These are phyloP conservation scores for Flabesymbios commensalis DNA, from an alignment of 2,888 invertebrate species.

Conservation along the genomic window DNA sequence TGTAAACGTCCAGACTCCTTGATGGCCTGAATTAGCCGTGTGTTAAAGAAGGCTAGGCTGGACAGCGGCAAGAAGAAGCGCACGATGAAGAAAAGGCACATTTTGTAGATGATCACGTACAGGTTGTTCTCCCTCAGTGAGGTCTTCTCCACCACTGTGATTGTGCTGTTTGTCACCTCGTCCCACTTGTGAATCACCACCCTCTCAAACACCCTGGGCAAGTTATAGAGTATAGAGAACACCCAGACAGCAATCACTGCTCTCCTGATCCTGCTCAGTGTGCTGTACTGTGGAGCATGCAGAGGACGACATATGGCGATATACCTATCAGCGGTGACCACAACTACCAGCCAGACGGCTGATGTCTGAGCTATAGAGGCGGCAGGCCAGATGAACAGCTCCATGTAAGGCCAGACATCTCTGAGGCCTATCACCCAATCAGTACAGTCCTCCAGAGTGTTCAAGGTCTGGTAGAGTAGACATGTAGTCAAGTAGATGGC, in stretches of 20 bases:
- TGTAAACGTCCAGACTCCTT: conserved; percentile 6
- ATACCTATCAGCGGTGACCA: conserved; percentile 34
- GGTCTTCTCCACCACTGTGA: conserved; percentile 6
- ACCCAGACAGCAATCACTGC: conserved; percentile 26
- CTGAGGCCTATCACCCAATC: conserved; percentile 20
- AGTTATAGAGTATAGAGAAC: conserved; percentile 32
- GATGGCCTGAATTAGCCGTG: conserved; percentile 32
- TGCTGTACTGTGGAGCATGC: conserved; percentile 30
- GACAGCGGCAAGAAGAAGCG: conserved; percentile 29
- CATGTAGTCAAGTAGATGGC: conserved; percentile 30
- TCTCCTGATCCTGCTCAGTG: conserved; percentile 18
- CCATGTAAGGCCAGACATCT: conserved; percentile 26
- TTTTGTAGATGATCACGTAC: conserved; percentile 34
- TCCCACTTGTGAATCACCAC: not conserved
- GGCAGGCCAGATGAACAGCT: conserved; percentile 33
- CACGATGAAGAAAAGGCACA: conserved; percentile 28
- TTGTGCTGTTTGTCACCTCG: conserved; percentile 7
- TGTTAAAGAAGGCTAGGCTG: conserved; percentile 32
- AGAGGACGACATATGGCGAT: conserved; percentile 34
- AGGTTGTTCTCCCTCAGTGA: conserved; percentile 17
- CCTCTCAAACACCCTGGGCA: conserved; percentile 35
- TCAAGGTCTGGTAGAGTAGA: conserved; percentile 33
- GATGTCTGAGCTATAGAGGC: conserved; percentile 34
- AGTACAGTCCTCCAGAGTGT: conserved; percentile 18
- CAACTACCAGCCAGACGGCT: conserved; percentile 36